Base-by-base conservation (phyloP, 2,888 invertebrate genomes). In the Labia minor region DNA sequence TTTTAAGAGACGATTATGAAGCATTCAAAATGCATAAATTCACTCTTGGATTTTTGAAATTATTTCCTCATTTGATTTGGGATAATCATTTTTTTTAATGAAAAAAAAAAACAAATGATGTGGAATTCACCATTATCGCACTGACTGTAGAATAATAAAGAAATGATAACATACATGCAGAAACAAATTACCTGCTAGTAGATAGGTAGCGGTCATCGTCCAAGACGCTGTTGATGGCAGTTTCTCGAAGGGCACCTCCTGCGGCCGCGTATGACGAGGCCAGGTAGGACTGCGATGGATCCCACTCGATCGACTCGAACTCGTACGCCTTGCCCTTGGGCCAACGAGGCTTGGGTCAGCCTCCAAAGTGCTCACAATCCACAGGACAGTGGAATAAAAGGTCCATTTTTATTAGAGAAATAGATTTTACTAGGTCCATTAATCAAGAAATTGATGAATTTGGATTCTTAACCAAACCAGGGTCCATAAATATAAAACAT, bases 281-380 rank as follows among this genome's bases (percentile, higher is more conserved):
- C 66, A 75, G 71, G 70, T 76, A 77, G 16, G 76, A 76, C 70
- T 77, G 76, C 19, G 76, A 76, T 21, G 75, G 74, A 70, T 77
- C 76, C 75, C 75, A 75, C 65, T 76, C 76, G 63, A 78, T 75
- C 63, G 77, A 78, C 70, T 78, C 78, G 71, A 77, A 78, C 71
- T 78, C 78, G 71, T 75, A 78, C n/a, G 77, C 77, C 71, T 78
- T 78, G 73, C 77, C 76, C 11, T 76, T 77, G 61, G 75, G 75
- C 16, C 49, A 49, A 49, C 16, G 49, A 49, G 49, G 49, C 49
- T 49, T 49, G 49, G 2, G 49, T 49, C 49, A 49, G 49, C 49
- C 49, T 49, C 49, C 14, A 49, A 49, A n/a, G 6, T 49, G 49
- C 49, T 49, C 26, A 6, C 26, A 26, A 3, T n/a, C n/a, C n/a